Conservation (phyloP, 2,888 invertebrate genomes). For the Neoitamus cyanurus region DNA sequence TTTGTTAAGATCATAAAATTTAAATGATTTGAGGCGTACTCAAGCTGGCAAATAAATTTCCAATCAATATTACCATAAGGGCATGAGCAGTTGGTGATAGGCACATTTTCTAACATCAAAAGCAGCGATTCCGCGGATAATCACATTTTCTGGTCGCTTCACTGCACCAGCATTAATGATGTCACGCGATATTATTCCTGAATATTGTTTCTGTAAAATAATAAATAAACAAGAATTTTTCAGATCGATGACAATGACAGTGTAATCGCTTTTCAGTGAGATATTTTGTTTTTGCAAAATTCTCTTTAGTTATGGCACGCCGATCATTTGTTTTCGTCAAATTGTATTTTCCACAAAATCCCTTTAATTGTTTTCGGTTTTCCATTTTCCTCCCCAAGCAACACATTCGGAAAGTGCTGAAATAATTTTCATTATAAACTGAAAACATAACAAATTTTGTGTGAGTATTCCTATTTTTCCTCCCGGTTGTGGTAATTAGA, state of each 20-base stretch:
- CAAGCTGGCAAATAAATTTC: too few species aligned
- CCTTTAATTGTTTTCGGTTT: background rate
- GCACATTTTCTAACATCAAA: background rate
- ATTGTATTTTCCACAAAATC: background rate
- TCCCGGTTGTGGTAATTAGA: background rate
- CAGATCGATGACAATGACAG: background rate
- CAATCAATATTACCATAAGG: background rate
- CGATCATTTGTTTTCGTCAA: background rate
- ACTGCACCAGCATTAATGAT: background rate
- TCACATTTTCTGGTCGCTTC: background rate
- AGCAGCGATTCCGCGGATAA: background rate
- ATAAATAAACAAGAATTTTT: background rate
- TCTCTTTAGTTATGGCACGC: background rate
- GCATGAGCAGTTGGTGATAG: background rate
- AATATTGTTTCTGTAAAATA: background rate
- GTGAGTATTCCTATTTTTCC: background rate
- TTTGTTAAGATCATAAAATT: background rate
- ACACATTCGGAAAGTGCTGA: background rate
- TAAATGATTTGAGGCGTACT: background rate
- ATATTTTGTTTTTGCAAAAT: background rate
- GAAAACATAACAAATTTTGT: background rate
- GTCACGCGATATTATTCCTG: too few species aligned
- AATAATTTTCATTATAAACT: too few species aligned
- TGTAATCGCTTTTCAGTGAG: background rate
- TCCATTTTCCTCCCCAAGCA: too few species aligned